Conservation (phyloP, 1,140 invertebrate genomes). For the Mizuhopecten yessoensis region DNA sequence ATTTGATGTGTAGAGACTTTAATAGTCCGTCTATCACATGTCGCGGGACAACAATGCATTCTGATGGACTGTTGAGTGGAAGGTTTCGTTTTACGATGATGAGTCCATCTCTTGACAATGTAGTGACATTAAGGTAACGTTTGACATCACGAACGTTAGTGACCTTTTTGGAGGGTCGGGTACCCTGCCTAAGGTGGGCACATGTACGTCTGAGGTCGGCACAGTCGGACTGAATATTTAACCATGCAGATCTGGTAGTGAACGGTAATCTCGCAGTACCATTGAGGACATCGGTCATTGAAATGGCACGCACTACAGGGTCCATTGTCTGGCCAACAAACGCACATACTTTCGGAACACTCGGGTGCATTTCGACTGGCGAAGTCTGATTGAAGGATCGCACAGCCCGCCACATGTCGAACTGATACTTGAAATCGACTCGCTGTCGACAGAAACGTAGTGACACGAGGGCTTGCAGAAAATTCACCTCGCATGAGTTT, state of each 20-base stretch:
- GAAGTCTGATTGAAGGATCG: slow-evolving; percentile 46
- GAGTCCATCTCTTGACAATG: slow-evolving; percentile 56
- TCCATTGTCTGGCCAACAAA: neutral
- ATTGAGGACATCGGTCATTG: too few relatives aligned
- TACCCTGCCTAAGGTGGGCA: slow-evolving; percentile 43
- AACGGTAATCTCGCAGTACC: too few relatives aligned
- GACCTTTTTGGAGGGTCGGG: slow-evolving; percentile 45
- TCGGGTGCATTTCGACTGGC: slow-evolving; percentile 48
- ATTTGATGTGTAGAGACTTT: too few relatives aligned
- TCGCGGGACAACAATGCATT: too few relatives aligned
- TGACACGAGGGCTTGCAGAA: slow-evolving; percentile 43
- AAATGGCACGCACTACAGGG: slow-evolving; percentile 37
- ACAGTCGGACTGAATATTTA: slow-evolving; percentile 44
- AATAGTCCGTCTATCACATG: too few relatives aligned
- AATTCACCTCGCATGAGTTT: slow-evolving; percentile 44
- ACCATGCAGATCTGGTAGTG: slow-evolving; percentile 42
- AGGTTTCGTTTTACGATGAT: slow-evolving; percentile 49
- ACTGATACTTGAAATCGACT: slow-evolving; percentile 44
- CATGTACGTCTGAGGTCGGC: neutral
- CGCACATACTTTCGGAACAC: slow-evolving; percentile 26
- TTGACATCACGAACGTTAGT: slow-evolving; percentile 58
- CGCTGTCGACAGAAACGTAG: slow-evolving; percentile 43
- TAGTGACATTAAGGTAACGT: slow-evolving; percentile 55
- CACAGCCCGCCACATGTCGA: slow-evolving; percentile 43
- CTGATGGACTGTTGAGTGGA: neutral